Conservation (phyloP, 2,888 invertebrate species). For the Alloscopus bannaensis region DNA sequence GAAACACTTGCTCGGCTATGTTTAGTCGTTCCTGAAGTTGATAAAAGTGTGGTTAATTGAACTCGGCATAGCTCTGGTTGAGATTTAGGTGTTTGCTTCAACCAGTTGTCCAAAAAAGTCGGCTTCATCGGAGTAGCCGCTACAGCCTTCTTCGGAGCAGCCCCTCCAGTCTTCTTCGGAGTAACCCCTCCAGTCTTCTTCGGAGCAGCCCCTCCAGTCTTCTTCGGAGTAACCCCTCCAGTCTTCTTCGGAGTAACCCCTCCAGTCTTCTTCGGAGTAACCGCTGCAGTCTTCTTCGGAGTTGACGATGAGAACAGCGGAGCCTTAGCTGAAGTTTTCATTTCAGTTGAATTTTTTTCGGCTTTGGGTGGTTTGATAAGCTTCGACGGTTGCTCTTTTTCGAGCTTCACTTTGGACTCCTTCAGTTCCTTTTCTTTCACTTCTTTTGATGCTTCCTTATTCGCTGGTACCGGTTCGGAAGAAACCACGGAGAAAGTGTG, state of each 20-base stretch:
- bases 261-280: too few species aligned
- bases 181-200: too few species aligned
- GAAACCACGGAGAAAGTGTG: conserved; percentile 54
- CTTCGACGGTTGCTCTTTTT: background rate
- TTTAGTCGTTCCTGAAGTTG: too few species aligned
- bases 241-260: too few species aligned
- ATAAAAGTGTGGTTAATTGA: too few species aligned
- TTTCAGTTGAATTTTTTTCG: conserved; percentile 19
- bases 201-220: too few species aligned
- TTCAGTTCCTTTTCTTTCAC: conserved; percentile 37
- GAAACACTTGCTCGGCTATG: too few species aligned
- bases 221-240: too few species aligned
- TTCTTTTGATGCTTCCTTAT: conserved; percentile 41
- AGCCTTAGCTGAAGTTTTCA: conserved; percentile 20
- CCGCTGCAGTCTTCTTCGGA: background rate
- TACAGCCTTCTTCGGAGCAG: conserved; percentile 10
- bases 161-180: background rate
- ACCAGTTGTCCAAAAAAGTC: conserved; percentile 64
- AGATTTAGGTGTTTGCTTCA: conserved; percentile 59
- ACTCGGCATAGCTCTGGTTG: too few species aligned
- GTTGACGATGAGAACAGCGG: conserved; percentile 3
- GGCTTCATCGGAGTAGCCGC: conserved; percentile 53
- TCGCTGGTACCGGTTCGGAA: conserved; percentile 51
- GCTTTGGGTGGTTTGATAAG: background rate
- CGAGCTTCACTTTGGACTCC: conserved; percentile 24